phyloP scores from a whole-genome alignment of 2,888 invertebrate species.

The Theodoxus fluviatilis region DNA sequence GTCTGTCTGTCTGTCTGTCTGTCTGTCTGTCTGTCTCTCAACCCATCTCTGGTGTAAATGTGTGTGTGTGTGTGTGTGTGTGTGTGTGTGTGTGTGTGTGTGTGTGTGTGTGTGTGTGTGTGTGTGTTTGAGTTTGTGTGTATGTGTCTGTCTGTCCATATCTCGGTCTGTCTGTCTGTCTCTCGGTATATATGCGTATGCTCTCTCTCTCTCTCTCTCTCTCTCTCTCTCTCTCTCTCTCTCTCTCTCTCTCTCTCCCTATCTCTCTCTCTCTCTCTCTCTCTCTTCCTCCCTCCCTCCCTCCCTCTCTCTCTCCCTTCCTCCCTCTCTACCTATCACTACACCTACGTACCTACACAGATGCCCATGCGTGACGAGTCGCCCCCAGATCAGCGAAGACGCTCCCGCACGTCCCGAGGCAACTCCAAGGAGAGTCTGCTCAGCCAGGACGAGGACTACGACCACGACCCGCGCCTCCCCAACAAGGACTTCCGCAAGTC shows the following conservation, averaged over 20 bases:
- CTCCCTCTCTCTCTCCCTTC: too few species aligned
- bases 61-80: not conserved
- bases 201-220: not conserved
- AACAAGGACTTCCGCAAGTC: conserved; percentile 81
- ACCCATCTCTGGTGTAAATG: too few species aligned
- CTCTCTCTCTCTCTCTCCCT: not conserved
- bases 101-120: conserved; percentile 14
- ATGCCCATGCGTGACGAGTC: conserved; percentile 31
- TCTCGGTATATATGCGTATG: not conserved
- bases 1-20: too few species aligned
- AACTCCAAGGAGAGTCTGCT: conserved; percentile 52
- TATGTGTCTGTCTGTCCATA: not conserved
- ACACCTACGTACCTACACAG: too few species aligned
- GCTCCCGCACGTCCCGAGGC: conserved; percentile 37
- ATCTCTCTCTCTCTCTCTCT: too few species aligned
- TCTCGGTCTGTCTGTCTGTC: not conserved
- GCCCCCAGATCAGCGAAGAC: conserved; percentile 26
- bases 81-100: conserved; percentile 14
- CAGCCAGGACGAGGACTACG: conserved; percentile 40
- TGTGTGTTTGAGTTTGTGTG: conserved; percentile 5
- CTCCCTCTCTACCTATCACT: too few species aligned
- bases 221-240: not conserved
- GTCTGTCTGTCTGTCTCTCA: too few species aligned
- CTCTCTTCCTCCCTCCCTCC: too few species aligned
- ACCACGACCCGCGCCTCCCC: conserved; percentile 43